phyloP scores from a whole-genome alignment of 2,797 vertebrate species.

The Ctenopoma kingsleyae region DNA sequence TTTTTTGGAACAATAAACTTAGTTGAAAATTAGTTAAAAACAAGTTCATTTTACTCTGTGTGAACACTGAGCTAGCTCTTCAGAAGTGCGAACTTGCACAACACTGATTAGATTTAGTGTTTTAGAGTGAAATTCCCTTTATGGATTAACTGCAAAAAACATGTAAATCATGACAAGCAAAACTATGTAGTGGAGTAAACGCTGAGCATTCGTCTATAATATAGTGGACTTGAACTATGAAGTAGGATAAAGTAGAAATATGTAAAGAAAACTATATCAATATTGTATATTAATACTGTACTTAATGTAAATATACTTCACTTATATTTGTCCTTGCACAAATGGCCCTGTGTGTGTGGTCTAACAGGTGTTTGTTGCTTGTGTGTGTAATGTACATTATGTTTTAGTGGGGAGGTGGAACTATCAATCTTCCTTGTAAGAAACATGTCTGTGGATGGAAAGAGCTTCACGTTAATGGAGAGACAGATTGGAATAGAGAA shows the following conservation, averaged over 20 bases:
- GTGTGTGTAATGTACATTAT: background rate
- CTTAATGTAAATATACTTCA: background rate
- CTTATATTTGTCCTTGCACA: background rate
- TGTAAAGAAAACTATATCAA: background rate
- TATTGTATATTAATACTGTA: background rate
- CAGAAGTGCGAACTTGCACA: too few species aligned
- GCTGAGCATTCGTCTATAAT: too few species aligned
- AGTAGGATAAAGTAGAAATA: background rate
- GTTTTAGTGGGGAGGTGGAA: background rate
- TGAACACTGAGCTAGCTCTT: too few species aligned
- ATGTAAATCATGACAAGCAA: too few species aligned
- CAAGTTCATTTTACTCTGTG: too few species aligned
- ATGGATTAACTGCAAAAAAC: too few species aligned
- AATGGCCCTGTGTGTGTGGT: background rate
- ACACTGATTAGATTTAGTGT: too few species aligned
- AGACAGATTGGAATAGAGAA: constrained; percentile 41
- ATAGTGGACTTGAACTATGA: background rate
- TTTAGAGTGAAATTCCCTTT: too few species aligned
- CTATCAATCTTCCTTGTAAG: constrained; percentile 15
- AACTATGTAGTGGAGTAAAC: too few species aligned
- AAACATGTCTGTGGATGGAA: constrained; percentile 24
- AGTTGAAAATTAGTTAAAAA: too few species aligned
- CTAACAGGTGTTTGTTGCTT: constrained; percentile 23
- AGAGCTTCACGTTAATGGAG: constrained; percentile 10
- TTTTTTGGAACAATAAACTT: too few species aligned